These are phyloP conservation scores for Araneus ventricosus DNA, from an alignment of 1,140 invertebrate species.

Conservation along the genomic window DNA sequence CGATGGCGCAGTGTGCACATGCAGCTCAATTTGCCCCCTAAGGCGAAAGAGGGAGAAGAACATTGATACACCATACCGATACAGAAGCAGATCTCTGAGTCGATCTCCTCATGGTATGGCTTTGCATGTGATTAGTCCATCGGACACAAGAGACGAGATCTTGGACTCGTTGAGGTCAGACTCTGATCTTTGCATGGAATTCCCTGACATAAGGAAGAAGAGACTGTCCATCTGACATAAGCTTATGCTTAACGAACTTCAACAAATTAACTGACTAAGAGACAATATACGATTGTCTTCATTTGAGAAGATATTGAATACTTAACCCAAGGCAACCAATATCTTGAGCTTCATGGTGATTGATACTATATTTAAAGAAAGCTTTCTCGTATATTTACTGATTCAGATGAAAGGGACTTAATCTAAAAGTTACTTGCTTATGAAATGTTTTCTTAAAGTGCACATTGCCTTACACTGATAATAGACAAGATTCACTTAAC, in stretches of 20 bases:
- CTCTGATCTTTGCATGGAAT: conserved; percentile 77
- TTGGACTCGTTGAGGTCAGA: conserved; percentile 77
- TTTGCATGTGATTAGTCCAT: conserved; percentile 82
- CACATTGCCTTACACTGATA: too few species aligned
- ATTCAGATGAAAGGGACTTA: too few species aligned
- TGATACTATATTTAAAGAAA: neutral
- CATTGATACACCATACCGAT: conserved; percentile 83
- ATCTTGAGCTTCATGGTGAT: neutral
- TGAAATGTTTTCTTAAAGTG: too few species aligned
- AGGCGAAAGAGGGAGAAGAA: conserved; percentile 81
- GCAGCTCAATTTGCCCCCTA: conserved; percentile 59
- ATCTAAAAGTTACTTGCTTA: too few species aligned
- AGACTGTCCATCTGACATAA: conserved; percentile 78
- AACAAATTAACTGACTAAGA: conserved; percentile 46
- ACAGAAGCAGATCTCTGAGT: conserved; percentile 86
- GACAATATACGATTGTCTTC: neutral
- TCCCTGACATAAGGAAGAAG: conserved; percentile 76
- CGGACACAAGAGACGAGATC: conserved; percentile 77
- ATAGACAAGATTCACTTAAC: too few species aligned
- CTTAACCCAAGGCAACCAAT: neutral
- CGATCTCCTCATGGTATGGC: conserved; percentile 87
- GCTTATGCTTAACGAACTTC: conserved; percentile 66
- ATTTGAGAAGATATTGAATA: neutral
- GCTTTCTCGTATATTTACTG: too few species aligned
- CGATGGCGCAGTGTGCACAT: conserved; percentile 67